Evolutionary conservation across 2,797 vertebrate genomes (phyloP).

Genomic region (Triplophysa yarkandensis): DNA sequence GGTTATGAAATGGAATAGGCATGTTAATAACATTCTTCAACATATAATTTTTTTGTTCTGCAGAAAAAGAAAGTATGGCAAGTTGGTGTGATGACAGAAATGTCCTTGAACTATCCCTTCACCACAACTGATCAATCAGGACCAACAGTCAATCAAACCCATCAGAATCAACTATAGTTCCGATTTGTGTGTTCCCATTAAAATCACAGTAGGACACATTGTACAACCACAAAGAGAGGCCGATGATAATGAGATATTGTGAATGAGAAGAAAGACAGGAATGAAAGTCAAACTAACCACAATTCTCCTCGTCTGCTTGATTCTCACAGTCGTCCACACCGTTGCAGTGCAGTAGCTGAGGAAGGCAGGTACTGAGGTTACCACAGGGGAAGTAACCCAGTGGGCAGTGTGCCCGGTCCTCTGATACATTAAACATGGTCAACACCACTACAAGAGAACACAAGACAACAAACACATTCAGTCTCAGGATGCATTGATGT

Average conservation of each 20-base stretch:
- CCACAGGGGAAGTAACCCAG: slow-evolving; percentile 95
- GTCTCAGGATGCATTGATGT: not conserved
- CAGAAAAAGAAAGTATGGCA: no score
- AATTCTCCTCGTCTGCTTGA: slow-evolving; percentile 89
- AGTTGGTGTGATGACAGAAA: no score
- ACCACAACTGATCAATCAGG: no score
- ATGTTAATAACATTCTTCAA: no score
- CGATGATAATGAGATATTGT: no score
- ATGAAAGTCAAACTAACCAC: slow-evolving; percentile 77
- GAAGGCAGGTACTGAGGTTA: slow-evolving; percentile 87
- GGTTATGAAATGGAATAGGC: no score
- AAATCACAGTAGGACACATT: not conserved
- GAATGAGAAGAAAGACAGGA: not conserved
- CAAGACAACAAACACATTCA: slow-evolving; percentile 19
- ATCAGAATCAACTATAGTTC: not conserved
- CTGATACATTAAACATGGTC: slow-evolving; percentile 71
- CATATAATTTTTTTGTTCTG: no score
- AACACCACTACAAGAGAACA: slow-evolving; percentile 63
- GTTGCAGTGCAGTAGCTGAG: slow-evolving; percentile 92
- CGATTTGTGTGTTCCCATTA: no score
- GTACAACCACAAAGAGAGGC: no score
- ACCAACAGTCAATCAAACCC: no score
- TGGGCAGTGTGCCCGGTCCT: slow-evolving; percentile 76
- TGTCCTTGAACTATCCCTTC: no score
- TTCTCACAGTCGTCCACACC: slow-evolving; percentile 93